Evolutionary conservation across 2,888 invertebrate genomes (phyloP).

Genomic region (Drosophila ezoana): DNA sequence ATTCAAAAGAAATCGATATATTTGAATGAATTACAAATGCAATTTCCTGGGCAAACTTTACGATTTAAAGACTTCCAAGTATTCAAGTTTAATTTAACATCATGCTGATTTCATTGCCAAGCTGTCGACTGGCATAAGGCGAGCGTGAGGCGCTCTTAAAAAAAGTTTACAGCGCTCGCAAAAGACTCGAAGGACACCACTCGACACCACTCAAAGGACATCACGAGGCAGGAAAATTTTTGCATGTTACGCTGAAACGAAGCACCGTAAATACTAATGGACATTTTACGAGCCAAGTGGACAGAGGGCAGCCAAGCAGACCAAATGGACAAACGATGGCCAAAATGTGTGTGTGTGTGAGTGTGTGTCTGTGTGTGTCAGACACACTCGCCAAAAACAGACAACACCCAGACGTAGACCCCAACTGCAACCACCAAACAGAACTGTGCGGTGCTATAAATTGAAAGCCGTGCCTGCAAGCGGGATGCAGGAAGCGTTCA

Average conservation of each 20-base stretch:
- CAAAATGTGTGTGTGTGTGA: neutral
- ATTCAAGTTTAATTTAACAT: constrained; percentile 5
- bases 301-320: constrained; percentile 20
- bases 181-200: constrained; percentile 44
- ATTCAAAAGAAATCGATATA: too few species aligned
- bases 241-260: constrained; percentile 69
- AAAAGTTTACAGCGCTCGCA: constrained; percentile 56
- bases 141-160: constrained; percentile 44
- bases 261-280: constrained; percentile 81
- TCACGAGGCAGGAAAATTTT: constrained; percentile 54
- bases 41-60: neutral
- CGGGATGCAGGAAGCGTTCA: constrained; percentile 59
- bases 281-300: constrained; percentile 79
- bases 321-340: constrained; percentile 47
- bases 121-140: constrained; percentile 20
- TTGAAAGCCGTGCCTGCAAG: constrained; percentile 16
- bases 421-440: neutral
- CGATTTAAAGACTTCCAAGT: constrained; percentile 1
- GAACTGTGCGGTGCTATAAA: constrained; percentile 11
- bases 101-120: constrained; percentile 4
- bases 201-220: constrained; percentile 43
- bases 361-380: constrained; percentile 13
- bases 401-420: constrained; percentile 29
- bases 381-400: constrained; percentile 36
- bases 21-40: neutral